Conservation (phyloP, 2,113 vertebrate species). For the Mastomys natalensis region DNA sequence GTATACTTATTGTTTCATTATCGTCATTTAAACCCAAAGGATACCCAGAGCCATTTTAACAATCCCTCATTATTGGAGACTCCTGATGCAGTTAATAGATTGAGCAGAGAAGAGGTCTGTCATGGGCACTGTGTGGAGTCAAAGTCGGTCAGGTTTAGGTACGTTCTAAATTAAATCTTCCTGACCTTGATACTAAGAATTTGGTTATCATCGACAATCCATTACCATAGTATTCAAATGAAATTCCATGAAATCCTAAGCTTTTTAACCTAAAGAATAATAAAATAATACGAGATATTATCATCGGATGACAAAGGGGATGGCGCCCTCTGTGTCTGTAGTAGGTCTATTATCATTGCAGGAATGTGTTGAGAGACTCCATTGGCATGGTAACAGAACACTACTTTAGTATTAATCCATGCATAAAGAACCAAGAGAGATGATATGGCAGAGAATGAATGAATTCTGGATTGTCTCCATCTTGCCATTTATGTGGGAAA, state of each 20-base stretch:
- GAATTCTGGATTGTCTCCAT: slow-evolving; percentile 85
- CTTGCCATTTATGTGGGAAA: slow-evolving; percentile 74
- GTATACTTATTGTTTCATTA: slow-evolving; percentile 8
- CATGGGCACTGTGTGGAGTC: slow-evolving; percentile 21
- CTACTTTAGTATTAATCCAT: slow-evolving; percentile 86
- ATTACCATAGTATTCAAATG: slow-evolving; percentile 62
- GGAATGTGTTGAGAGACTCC: slow-evolving; percentile 82
- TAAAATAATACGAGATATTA: slow-evolving; percentile 80
- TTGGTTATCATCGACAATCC: slow-evolving; percentile 68
- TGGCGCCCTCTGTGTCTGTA: slow-evolving; percentile 75
- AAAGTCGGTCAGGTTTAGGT: slow-evolving; percentile 42
- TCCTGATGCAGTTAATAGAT: slow-evolving; percentile 5
- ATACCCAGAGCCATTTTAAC: background rate
- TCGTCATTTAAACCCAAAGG: background rate
- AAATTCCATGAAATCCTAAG: slow-evolving; percentile 54
- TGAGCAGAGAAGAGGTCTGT: background rate
- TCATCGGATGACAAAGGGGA: slow-evolving; percentile 82
- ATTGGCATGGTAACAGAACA: slow-evolving; percentile 84
- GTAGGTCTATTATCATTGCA: slow-evolving; percentile 79
- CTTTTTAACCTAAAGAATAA: slow-evolving; percentile 72
- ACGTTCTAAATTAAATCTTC: slow-evolving; percentile 71
- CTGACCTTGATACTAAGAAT: slow-evolving; percentile 60
- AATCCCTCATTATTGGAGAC: background rate
- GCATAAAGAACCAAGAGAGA: slow-evolving; percentile 86
- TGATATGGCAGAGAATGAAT: slow-evolving; percentile 84